These are phyloP conservation scores for Catocala sponsa DNA, from an alignment of 2,888 invertebrate genomes.

Conservation along the genomic window DNA sequence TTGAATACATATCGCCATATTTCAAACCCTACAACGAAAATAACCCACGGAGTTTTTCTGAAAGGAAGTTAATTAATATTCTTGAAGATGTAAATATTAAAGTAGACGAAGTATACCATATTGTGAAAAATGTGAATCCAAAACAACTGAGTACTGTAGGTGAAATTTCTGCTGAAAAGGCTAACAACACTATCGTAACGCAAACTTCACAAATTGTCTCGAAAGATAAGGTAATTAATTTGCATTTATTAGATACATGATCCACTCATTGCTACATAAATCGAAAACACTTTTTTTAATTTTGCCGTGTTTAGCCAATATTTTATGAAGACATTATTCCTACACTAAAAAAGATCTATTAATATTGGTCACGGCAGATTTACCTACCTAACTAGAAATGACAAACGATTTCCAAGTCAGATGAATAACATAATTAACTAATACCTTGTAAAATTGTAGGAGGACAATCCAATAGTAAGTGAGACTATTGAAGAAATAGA, in stretches of 20 bases:
- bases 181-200: conserved; percentile 11
- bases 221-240: conserved; percentile 17
- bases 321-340: too few relatives aligned
- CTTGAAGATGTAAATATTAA: conserved; percentile 72
- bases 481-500: conserved; percentile 65
- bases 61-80: conserved; percentile 76
- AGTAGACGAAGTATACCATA: conserved; percentile 60
- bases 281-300: too few relatives aligned
- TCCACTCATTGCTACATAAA: too few relatives aligned
- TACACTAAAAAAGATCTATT: too few relatives aligned
- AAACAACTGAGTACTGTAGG: conserved; percentile 62
- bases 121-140: conserved; percentile 67
- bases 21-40: conserved; percentile 53
- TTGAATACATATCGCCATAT: conserved; percentile 57
- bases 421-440: too few relatives aligned
- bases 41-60: conserved; percentile 61
- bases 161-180: conserved; percentile 53
- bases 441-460: conserved; percentile 18
- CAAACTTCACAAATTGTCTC: background rate
- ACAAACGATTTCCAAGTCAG: too few relatives aligned
- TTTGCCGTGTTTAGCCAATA: too few relatives aligned
- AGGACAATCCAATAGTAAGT: conserved; percentile 30
- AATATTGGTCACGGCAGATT: too few relatives aligned
- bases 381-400: too few relatives aligned
- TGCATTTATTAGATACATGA: background rate